These are phyloP conservation scores for Tenualosa ilisha DNA, from an alignment of 2,797 vertebrate genomes.

Conservation along the genomic window DNA sequence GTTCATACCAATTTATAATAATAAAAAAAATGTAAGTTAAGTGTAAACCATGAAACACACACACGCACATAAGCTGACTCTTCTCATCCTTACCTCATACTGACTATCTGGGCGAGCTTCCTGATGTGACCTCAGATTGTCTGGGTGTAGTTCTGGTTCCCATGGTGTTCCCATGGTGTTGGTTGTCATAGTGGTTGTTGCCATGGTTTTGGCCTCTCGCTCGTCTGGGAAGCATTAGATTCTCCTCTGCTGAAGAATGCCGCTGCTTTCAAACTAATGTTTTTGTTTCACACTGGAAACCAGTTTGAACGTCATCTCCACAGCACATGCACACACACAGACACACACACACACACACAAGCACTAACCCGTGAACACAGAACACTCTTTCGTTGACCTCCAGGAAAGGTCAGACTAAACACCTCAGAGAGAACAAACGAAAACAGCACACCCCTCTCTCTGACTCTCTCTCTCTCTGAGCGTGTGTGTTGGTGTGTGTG, in stretches of 20 bases:
- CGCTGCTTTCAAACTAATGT: slow-evolving; percentile 94
- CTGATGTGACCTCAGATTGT: slow-evolving; percentile 77
- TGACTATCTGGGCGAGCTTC: not conserved
- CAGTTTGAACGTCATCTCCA: slow-evolving; percentile 76
- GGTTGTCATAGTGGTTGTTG: slow-evolving; percentile 8
- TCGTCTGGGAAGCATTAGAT: slow-evolving; percentile 92
- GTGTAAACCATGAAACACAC: not conserved
- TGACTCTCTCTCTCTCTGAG: not conserved
- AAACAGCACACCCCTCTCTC: not conserved
- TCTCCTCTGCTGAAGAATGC: slow-evolving; percentile 82
- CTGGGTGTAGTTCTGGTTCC: slow-evolving; percentile 39
- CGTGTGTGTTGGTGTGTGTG: not conserved
- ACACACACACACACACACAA: slow-evolving; percentile 77
- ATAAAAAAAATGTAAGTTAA: no score
- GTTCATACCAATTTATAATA: no score
- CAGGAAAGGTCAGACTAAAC: slow-evolving; percentile 65
- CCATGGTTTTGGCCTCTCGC: slow-evolving; percentile 60
- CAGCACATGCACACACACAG: slow-evolving; percentile 59
- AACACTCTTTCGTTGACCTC: slow-evolving; percentile 69
- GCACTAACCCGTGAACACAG: slow-evolving; percentile 78
- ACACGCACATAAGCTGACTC: slow-evolving; percentile 27
- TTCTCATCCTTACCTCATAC: slow-evolving; percentile 18
- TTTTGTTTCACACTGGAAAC: slow-evolving; percentile 98
- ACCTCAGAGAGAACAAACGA: slow-evolving; percentile 44
- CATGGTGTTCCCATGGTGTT: slow-evolving; percentile 67